Percentiles rank a stretch among this genome's conserved stretches.
phyloP scores from a whole-genome alignment of 2,888 invertebrate genomes.

The Pyralis farinalis region DNA sequence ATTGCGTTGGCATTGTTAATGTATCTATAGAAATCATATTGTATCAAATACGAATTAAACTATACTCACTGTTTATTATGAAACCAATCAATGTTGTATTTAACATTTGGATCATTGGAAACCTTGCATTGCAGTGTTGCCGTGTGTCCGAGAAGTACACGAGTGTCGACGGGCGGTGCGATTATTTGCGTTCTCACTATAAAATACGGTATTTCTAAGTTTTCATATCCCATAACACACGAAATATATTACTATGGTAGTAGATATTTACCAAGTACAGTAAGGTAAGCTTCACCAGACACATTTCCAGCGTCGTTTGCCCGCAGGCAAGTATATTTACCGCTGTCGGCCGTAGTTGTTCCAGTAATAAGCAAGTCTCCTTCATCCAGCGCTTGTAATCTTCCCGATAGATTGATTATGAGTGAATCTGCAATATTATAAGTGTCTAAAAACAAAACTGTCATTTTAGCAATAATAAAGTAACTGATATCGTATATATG shows the following conservation, averaged over 20 bases:
- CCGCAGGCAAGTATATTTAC: conserved; percentile 93
- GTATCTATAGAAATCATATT: no score
- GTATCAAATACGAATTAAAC: no score
- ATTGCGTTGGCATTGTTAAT: no score
- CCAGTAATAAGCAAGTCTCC: conserved; percentile 94
- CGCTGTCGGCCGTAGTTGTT: conserved; percentile 90
- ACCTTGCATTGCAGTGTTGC: conserved; percentile 97
- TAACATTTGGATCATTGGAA: conserved; percentile 93
- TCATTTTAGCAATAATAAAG: no score
- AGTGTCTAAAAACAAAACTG: no score
- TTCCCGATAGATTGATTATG: conserved; percentile 81
- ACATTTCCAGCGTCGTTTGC: conserved; percentile 94
- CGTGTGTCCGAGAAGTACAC: conserved; percentile 94
- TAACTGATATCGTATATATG: no score
- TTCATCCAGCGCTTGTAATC: conserved; percentile 91
- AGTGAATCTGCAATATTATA: conserved; percentile 52
- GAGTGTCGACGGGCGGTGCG: conserved; percentile 95
- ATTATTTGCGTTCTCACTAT: conserved; percentile 96
- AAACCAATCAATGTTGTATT: conserved; percentile 93
- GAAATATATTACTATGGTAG: no score
- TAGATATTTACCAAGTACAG: conserved; percentile 86
- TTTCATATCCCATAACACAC: no score
- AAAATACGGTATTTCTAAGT: conserved; percentile 21
- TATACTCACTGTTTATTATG: conserved; percentile 89
- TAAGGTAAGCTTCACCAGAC: conserved; percentile 89